phyloP scores from a whole-genome alignment of 1,140 invertebrate species.

The Cydia splendana region DNA sequence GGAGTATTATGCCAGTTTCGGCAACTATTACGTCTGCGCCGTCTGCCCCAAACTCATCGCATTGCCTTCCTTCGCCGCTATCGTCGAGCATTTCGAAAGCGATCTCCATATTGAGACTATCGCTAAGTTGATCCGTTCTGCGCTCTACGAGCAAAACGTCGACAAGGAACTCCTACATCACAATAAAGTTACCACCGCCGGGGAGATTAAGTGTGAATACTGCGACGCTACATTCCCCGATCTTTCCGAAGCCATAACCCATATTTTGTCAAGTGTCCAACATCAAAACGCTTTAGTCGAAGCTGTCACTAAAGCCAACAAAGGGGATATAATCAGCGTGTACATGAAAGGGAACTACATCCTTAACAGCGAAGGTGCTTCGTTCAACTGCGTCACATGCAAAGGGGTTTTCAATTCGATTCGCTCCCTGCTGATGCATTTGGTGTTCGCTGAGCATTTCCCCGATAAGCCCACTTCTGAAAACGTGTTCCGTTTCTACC shows the following conservation, averaged over 20 bases:
- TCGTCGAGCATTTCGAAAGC: conserved; percentile 69
- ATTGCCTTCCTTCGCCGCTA: conserved; percentile 65
- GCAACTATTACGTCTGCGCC: conserved; percentile 68
- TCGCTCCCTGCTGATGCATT: conserved; percentile 59
- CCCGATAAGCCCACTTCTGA: conserved; percentile 54
- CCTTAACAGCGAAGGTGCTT: conserved; percentile 60
- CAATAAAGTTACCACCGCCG: conserved; percentile 50
- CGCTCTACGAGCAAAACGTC: conserved; percentile 50
- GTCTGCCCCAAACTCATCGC: conserved; percentile 63
- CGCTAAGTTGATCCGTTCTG: conserved; percentile 57
- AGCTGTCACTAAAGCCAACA: conserved; percentile 47
- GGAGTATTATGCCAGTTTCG: conserved; percentile 71
- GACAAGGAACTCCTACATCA: conserved; percentile 52
- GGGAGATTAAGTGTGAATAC: conserved; percentile 52
- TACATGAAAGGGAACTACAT: conserved; percentile 72
- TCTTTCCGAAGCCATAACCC: conserved; percentile 51
- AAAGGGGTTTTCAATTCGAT: conserved; percentile 63
- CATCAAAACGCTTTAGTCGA: conserved; percentile 62
- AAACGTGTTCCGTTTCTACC: conserved; percentile 69
- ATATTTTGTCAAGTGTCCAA: conserved; percentile 55
- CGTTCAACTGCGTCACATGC: conserved; percentile 61
- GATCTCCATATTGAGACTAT: conserved; percentile 61
- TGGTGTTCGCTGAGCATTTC: conserved; percentile 69
- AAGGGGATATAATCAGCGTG: conserved; percentile 68
- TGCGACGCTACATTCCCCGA: conserved; percentile 54